phyloP scores from a whole-genome alignment of 2,888 invertebrate genomes.

The Drosophila kambysellisi region DNA sequence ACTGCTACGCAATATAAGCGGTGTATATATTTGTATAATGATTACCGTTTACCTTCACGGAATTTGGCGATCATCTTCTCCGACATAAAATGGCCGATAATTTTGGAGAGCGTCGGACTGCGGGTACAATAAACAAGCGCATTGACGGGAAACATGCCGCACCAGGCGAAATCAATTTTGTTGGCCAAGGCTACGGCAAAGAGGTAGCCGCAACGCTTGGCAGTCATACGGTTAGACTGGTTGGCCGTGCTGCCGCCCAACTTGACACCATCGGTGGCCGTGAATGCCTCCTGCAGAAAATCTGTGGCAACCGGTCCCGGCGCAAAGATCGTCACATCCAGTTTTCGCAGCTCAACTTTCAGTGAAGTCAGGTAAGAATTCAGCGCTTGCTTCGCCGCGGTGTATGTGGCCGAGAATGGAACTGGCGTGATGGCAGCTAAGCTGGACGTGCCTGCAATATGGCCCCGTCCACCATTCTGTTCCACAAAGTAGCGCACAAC shows the following conservation, averaged over 20 bases:
- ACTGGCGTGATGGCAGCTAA: conserved; percentile 89
- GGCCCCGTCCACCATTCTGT: conserved; percentile 86
- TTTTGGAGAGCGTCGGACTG: conserved; percentile 85
- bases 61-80: conserved; percentile 75
- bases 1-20: not conserved
- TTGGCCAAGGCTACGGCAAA: conserved; percentile 88
- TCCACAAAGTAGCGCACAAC: conserved; percentile 88
- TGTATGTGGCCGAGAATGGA: conserved; percentile 90
- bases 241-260: conserved; percentile 84
- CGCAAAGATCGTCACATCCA: conserved; percentile 89
- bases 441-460: conserved; percentile 91
- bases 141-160: conserved; percentile 88
- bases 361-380: conserved; percentile 91
- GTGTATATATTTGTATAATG: not conserved
- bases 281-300: conserved; percentile 89
- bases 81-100: conserved; percentile 67
- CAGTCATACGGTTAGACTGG: conserved; percentile 86
- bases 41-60: conserved; percentile 78
- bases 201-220: conserved; percentile 87
- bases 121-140: conserved; percentile 87
- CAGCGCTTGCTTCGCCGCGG: conserved; percentile 91
- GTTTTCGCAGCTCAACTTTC: conserved; percentile 86
- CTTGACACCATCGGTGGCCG: conserved; percentile 87
- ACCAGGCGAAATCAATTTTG: conserved; percentile 89
- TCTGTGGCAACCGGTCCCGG: conserved; percentile 92